Evolutionary conservation across 2,888 invertebrate species (phyloP), one percentile per base, ranked within the genome.

Genomic region (Cephus pulcher): DNA sequence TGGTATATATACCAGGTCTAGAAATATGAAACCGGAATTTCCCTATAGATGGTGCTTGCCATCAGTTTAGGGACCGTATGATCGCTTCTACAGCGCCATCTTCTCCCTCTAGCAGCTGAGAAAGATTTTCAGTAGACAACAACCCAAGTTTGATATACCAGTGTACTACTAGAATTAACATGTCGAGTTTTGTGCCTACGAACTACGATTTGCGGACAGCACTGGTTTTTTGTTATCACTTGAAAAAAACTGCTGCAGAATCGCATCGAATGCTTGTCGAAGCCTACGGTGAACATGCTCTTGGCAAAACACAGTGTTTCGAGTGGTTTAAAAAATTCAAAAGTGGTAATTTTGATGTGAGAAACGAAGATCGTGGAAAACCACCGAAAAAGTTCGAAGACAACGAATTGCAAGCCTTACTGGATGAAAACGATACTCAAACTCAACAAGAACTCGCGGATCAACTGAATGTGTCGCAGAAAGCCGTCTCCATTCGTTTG

Each of bases 191-290:
- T 73, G 71, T 78, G 68, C 76, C 71, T 71, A 78, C 32, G 40
- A 78, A 35, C 23, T 76, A 37, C 4, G 74, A 69, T n/a, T 77
- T 56, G 15, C 12, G 32, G 34, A 78, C 74, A 69, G 76, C 76
- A 56, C 80, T 83, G 76, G 40, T 82, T 81, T 81, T 81, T 75
- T 78, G 78, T 81, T 83, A 74, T 74, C 78, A 80, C 81, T 80
- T 83, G 75, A 81, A 82, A 69, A 79, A 82, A 81, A 82, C 78
- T 81, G 79, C 81, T 78, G 80, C 82, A 78, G 81, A 81, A 76
- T 81, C 78, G 34, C 34, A 34, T 6, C 34, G 34, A 9, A 34
- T 34, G 6, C 34, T 34, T 34, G 34, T 34, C 34, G 34, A 34
- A 34, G 34, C 6, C 9, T 34, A 34, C 34, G 34, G 34, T 34